phyloP scores from a whole-genome alignment of 2,888 invertebrate genomes.

The Lasioglossum calceatum region DNA sequence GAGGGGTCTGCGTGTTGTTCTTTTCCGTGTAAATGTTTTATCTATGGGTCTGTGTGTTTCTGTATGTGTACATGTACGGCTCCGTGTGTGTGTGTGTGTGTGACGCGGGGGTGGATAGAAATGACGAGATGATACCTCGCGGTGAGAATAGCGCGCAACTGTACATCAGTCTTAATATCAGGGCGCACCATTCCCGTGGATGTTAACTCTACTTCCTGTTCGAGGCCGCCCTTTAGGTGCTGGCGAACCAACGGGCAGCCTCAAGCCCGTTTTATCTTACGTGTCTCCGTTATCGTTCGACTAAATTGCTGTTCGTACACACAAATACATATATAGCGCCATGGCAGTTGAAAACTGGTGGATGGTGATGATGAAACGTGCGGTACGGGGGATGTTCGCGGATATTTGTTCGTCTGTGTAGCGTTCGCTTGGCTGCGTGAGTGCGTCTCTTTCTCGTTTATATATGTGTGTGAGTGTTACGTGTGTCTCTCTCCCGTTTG shows the following conservation, averaged over 20 bases:
- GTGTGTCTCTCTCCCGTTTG: background rate
- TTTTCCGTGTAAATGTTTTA: background rate
- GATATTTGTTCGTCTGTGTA: background rate
- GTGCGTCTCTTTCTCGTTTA: background rate
- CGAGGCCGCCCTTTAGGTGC: constrained; percentile 33
- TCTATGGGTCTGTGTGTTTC: background rate
- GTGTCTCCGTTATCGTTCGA: constrained; percentile 60
- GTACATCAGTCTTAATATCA: constrained; percentile 85
- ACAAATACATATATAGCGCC: constrained; percentile 76
- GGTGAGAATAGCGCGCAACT: constrained; percentile 84
- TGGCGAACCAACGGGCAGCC: background rate
- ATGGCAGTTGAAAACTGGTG: constrained; percentile 81
- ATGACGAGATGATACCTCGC: constrained; percentile 50
- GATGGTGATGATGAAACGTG: constrained; percentile 52
- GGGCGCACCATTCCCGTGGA: constrained; percentile 84
- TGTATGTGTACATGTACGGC: constrained; percentile 25
- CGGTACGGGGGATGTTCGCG: background rate
- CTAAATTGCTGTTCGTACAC: constrained; percentile 64
- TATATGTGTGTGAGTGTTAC: background rate
- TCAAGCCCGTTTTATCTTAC: constrained; percentile 33
- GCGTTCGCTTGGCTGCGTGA: background rate
- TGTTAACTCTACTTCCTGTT: constrained; percentile 68
- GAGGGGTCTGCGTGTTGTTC: background rate
- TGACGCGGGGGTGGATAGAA: constrained; percentile 46
- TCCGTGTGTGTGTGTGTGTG: constrained; percentile 19